These are phyloP conservation scores for Troides helena DNA, from an alignment of 2,888 invertebrate species.

Conservation along the genomic window DNA sequence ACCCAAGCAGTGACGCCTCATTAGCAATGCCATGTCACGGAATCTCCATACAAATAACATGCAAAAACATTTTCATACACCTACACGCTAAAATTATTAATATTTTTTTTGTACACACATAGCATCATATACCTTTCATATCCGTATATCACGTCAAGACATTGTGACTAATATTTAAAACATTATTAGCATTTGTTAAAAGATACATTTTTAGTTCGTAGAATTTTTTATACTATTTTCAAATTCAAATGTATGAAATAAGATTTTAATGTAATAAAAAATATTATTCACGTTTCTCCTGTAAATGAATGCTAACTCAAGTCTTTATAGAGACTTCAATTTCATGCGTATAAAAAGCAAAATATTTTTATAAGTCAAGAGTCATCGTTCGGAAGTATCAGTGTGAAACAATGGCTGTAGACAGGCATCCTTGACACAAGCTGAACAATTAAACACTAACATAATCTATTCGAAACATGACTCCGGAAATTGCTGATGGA, in stretches of 20 bases:
- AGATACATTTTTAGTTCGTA: too few relatives aligned
- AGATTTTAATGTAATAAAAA: too few relatives aligned
- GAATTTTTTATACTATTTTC: too few relatives aligned
- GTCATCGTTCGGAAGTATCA: conserved; percentile 5
- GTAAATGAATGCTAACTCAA: neutral
- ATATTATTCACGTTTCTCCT: too few relatives aligned
- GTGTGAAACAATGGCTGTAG: conserved; percentile 10
- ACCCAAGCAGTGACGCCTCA: conserved; percentile 59
- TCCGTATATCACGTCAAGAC: too few relatives aligned
- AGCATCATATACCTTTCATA: too few relatives aligned
- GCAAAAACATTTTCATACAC: conserved; percentile 26
- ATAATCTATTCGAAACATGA: conserved; percentile 13
- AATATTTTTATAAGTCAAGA: neutral
- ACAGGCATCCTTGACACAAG: conserved; percentile 3
- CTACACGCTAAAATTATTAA: neutral
- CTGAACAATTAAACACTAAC: conserved; percentile 14
- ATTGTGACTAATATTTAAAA: too few relatives aligned
- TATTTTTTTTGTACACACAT: neutral
- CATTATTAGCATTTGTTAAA: too few relatives aligned
- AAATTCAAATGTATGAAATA: too few relatives aligned
- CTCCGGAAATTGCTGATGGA: conserved; percentile 32
- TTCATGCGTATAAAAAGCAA: neutral
- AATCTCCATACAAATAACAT: conserved; percentile 43
- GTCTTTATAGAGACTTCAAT: neutral
- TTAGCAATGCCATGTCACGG: conserved; percentile 57